These are phyloP conservation scores for Oreonectes daqikongensis DNA, from an alignment of 2,797 vertebrate species.

Conservation along the genomic window DNA sequence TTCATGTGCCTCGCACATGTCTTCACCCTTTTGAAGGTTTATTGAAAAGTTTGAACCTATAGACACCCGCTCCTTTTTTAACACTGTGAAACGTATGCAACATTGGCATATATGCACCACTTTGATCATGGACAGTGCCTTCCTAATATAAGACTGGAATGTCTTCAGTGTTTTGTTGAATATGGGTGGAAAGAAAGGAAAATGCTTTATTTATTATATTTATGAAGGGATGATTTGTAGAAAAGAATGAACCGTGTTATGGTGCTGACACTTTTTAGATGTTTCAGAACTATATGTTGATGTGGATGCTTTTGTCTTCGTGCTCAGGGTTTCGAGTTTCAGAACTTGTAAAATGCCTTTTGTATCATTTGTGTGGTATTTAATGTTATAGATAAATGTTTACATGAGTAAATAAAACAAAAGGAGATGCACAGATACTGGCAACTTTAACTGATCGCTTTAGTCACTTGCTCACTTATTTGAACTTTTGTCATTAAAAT, in stretches of 20 bases:
- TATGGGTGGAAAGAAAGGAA: neutral
- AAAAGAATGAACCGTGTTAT: neutral
- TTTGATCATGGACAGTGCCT: neutral
- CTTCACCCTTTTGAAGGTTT: neutral
- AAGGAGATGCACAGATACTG: neutral
- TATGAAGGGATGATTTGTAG: neutral
- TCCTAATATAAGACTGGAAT: neutral
- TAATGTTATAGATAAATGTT: slow-evolving; percentile 11
- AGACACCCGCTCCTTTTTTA: neutral
- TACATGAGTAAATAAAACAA: neutral
- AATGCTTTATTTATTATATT: neutral
- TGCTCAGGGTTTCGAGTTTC: slow-evolving; percentile 23
- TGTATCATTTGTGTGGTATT: neutral
- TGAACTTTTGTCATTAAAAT: no score
- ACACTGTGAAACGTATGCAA: slow-evolving; percentile 3
- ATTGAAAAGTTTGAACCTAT: neutral
- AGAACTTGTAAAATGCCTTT: neutral
- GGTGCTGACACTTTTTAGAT: neutral
- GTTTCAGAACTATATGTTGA: neutral
- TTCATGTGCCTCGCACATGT: slow-evolving; percentile 17
- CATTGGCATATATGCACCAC: no score
- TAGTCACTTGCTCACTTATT: no score
- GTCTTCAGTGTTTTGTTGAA: neutral
- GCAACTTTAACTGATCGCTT: no score
- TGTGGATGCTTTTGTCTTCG: neutral